Evolutionary conservation across 2,888 invertebrate species (phyloP).

Genomic region (Erebia palarica): DNA sequence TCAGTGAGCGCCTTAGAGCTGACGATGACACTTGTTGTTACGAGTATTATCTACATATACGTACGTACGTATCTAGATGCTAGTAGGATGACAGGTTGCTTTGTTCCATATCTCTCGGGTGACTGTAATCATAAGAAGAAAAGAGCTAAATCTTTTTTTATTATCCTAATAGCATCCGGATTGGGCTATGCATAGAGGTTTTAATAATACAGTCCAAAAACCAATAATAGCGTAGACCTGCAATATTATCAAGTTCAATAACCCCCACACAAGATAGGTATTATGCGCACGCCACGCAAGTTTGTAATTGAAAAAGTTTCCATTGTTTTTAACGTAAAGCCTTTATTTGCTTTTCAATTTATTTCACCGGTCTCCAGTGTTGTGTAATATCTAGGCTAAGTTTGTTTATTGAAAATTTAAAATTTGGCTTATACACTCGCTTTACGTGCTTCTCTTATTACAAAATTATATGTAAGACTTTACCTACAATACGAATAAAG

Average conservation of each 20-base stretch:
- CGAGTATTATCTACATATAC: too few species aligned
- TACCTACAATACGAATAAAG: too few species aligned
- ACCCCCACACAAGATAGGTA: conserved; percentile 52
- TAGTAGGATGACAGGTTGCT: too few species aligned
- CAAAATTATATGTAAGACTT: too few species aligned
- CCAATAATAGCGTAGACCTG: conserved; percentile 26
- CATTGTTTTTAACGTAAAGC: conserved; percentile 61
- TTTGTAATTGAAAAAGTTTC: conserved; percentile 81
- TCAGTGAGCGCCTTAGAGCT: too few species aligned
- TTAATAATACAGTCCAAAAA: conserved; percentile 17
- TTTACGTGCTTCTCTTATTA: conserved; percentile 24
- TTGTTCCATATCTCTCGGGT: too few species aligned
- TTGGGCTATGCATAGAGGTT: not conserved
- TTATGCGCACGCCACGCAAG: conserved; percentile 68
- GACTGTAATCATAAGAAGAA: too few species aligned
- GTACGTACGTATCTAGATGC: too few species aligned
- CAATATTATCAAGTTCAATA: conserved; percentile 44
- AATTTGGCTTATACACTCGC: conserved; percentile 43
- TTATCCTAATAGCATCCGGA: too few species aligned
- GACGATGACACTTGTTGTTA: too few species aligned
- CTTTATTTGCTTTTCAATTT: conserved; percentile 64
- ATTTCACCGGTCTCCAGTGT: conserved; percentile 54
- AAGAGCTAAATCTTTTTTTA: too few species aligned
- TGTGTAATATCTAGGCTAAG: conserved; percentile 50
- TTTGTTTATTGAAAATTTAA: conserved; percentile 52